Evolutionary conservation across 2,113 vertebrate genomes (phyloP), one percentile per base, ranked within the genome.

Genomic region (Upupa epops): DNA sequence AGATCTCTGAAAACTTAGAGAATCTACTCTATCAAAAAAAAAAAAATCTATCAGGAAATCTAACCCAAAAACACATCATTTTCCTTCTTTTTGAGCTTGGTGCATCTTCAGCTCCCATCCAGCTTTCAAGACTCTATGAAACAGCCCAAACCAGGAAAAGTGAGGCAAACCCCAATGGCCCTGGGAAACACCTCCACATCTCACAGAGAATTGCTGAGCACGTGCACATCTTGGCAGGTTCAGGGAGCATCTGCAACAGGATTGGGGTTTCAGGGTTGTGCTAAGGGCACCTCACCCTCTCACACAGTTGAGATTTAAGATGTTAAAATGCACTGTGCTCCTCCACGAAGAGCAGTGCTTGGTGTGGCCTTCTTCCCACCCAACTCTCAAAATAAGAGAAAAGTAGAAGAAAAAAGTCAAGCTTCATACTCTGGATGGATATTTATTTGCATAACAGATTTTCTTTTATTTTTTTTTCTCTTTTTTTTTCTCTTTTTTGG

Each of bases 401-500:
- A 92, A 91, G 24, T 45, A 82, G 94, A 94, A 90, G 75, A 56
- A 89, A 92, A 42, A 95, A 93, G 81, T 72, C 92, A 95, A 89
- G 60, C 51, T 92, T 93, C 48, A 22, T 96, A 91, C 92, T 96
- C 93, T 90, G 91, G 88, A 90, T 96, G 96, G 90, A 87, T 90
- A 94, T 95, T 97, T 96, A 96, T 95, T 96, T 93, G 80, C 54
- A 91, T 95, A 95, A 94, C 68, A 95, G 86, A 51, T 94, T 95
- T 90, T 91, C 12, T 82, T 77, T 51, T 84, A 55, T 77, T 68
- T 61, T 25, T 31, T 74, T 81, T 49, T 18, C 16, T 60, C 20
- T 48, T 48, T 20, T 18, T 48, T 48, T 71, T 63, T 88, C 74
- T 71, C 1, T 96, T 98, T 98, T 98, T 99, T 98, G 98, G 98